Evolutionary conservation across 2,888 invertebrate species (phyloP).

Genomic region (Chrysotoxum bicinctum): DNA sequence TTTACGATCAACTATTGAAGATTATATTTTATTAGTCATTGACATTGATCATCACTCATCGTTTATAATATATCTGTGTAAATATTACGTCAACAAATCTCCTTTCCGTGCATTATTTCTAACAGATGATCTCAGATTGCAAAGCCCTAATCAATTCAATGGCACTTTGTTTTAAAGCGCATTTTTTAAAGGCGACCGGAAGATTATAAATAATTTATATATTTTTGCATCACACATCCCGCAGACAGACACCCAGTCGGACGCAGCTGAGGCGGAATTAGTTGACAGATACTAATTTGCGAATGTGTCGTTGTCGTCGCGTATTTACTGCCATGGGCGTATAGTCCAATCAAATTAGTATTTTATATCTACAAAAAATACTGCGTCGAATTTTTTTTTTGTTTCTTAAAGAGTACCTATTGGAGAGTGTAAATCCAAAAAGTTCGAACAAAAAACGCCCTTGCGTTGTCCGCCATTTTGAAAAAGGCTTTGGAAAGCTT

Average conservation of each 20-base stretch:
- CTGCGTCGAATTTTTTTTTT: no score
- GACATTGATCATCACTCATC: background rate
- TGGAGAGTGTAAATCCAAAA: no score
- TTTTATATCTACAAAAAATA: no score
- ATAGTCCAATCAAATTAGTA: no score
- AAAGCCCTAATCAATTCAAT: slow-evolving; percentile 11
- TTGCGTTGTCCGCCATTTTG: no score
- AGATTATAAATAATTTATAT: slow-evolving; percentile 10
- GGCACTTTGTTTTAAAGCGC: background rate
- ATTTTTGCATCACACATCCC: slow-evolving; percentile 5
- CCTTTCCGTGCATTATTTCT: background rate
- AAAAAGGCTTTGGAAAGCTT: no score
- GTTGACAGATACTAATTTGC: slow-evolving; percentile 58
- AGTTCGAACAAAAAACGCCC: no score
- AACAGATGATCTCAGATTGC: slow-evolving; percentile 3
- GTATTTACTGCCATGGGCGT: slow-evolving; percentile 11
- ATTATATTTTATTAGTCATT: background rate
- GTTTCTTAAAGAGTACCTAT: no score
- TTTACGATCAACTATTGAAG: background rate
- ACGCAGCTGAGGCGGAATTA: slow-evolving; percentile 37
- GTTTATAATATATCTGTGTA: background rate
- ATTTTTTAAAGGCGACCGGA: slow-evolving; percentile 14
- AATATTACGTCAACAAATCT: background rate
- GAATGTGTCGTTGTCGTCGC: slow-evolving; percentile 20
- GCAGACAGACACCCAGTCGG: slow-evolving; percentile 14